Conservation (phyloP, 1,140 invertebrate genomes). For the Stegodyphus dumicola region DNA sequence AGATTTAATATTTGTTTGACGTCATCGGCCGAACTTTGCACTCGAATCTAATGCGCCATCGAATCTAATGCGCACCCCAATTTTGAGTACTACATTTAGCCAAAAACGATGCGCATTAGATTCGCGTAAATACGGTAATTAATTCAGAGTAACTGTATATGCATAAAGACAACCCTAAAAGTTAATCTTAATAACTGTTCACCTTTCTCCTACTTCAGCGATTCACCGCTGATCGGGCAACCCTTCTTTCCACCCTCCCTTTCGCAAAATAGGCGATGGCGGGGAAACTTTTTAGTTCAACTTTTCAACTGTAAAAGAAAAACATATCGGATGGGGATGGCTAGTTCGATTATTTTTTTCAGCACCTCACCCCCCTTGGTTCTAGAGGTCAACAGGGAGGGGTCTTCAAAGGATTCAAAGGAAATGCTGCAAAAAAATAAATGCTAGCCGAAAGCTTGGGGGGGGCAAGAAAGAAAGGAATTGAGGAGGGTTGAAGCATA, state of each 20-base stretch:
- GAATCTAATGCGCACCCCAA: no score
- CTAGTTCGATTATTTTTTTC: slow-evolving; percentile 7
- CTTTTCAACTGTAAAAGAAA: not conserved
- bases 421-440: slow-evolving; percentile 19
- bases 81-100: no score
- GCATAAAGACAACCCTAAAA: no score
- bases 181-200: no score
- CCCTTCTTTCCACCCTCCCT: slow-evolving; percentile 14
- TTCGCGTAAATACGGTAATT: no score
- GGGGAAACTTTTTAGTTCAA: slow-evolving; percentile 16
- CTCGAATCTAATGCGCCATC: no score
- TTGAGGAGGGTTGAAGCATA: slow-evolving; percentile 26
- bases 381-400: slow-evolving; percentile 54
- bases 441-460: not conserved
- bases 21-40: no score
- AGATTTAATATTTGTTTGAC: no score
- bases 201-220: no score
- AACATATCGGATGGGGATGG: slow-evolving; percentile 6
- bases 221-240: slow-evolving; percentile 22
- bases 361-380: not conserved
- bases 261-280: not conserved
- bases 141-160: no score
- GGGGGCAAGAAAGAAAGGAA: slow-evolving; percentile 27
- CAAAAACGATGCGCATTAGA: no score
- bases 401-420: slow-evolving; percentile 54